Base-by-base conservation (phyloP, 2,113 vertebrate genomes). In the Rhabdomys dilectus region DNA sequence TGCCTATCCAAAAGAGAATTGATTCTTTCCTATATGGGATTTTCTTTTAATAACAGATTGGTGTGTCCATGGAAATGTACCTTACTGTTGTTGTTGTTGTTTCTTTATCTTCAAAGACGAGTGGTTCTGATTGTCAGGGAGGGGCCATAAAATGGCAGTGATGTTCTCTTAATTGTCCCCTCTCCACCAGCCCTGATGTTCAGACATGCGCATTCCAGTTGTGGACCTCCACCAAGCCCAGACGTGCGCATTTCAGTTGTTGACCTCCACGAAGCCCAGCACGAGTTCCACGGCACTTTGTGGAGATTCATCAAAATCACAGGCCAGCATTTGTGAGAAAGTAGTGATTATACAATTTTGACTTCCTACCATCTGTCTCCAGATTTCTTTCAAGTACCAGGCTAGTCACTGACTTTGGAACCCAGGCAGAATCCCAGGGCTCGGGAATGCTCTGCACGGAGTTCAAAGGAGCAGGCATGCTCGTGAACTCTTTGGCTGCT, bases 361-460 rank as follows among this genome's bases (percentile, higher is more conserved):
- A 93, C 96, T 95, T 92, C 64, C 66, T 82, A 62, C 97, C 97
- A 95, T 97, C 97, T 98, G 97, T 96, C 70, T 89, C 64, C 68
- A 91, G 82, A 95, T 96, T 91, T 97, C 87, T 89, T 88, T 87
- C 87, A 84, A 72, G n/a, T 42, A 76, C 34, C n/a, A 64, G 82
- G 68, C 42, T 96, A 78, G 86, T n/a, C 94, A 21, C 51, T 91
- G 93, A 58, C 68, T 96, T 68, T 90, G 93, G 84, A 95, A 75
- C 87, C 34, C 5, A 5, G 68, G 89, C 76, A 53, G 53, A 64
- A 77, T 78, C 62, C 72, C 73, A 78, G 60, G 36, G 75, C 68
- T 91, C 89, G 91, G 88, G 56, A 68, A 70, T 84, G 45, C 39
- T 85, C 66, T 68, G 68, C 22, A 1, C 24, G 31, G 45, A 73